Evolutionary conservation across 2,888 invertebrate genomes (phyloP).

Genomic region (Torymus texanus): DNA sequence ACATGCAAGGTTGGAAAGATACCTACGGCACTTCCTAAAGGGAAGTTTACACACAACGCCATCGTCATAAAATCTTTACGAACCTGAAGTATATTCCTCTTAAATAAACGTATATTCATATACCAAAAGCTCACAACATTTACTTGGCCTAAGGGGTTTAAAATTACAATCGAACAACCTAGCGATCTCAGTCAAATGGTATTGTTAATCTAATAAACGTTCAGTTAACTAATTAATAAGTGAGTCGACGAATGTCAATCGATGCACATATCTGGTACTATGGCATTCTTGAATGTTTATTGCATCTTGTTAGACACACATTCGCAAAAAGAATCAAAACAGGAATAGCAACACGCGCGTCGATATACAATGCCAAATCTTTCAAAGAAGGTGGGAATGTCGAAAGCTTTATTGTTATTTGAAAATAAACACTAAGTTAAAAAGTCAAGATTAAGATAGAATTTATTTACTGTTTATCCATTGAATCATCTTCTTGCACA

Average conservation of each 20-base stretch:
- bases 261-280: constrained; percentile 31
- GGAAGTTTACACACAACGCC: constrained; percentile 31
- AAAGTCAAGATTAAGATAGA: no score
- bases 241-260: constrained; percentile 29
- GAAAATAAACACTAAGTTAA: no score
- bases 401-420: no score
- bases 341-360: neutral
- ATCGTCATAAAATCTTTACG: constrained; percentile 34
- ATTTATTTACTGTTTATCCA: no score
- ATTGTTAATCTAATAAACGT: constrained; percentile 38
- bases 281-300: constrained; percentile 19
- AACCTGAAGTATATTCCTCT: constrained; percentile 32
- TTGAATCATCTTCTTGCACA: no score
- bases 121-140: constrained; percentile 43
- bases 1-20: constrained; percentile 40
- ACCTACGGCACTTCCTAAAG: constrained; percentile 32
- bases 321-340: constrained; percentile 31
- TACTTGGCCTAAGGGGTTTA: constrained; percentile 27
- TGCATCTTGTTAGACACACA: constrained; percentile 36
- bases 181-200: constrained; percentile 39
- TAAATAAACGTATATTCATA: constrained; percentile 24
- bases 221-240: constrained; percentile 32
- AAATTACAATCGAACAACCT: constrained; percentile 22
- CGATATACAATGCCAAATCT: neutral
- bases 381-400: no score